Base-by-base conservation (phyloP, 2,113 vertebrate species). In the Sinocyclocheilus anshuiensis region DNA sequence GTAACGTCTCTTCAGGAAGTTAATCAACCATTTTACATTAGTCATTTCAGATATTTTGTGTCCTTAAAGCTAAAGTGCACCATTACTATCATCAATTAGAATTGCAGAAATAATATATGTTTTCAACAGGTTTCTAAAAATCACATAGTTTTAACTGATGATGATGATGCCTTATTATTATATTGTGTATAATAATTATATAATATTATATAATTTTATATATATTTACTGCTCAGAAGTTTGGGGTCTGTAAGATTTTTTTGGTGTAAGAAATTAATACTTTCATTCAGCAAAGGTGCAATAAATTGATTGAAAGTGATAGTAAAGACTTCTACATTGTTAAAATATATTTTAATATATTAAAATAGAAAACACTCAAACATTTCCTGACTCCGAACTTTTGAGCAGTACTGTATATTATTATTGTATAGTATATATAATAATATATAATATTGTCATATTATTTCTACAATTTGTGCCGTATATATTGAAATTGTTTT, bases 1-100 rank as follows among this genome's bases (percentile, higher is more conserved):
- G 50, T 39, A 26, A 59, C 8, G 3, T 71, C 24, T 75, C 69
- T 63, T 81, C n/a, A 57, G 20, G 13, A n/a, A 50, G 63, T 74
- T 81, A 76, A 63, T 63, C 67, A 79, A 65, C 78, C 69, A 63
- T 80, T 86, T 86, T 81, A 29, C 29, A 48, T 81, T 61, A 59
- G 36, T 36, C 79, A 65, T 4, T 42, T 82, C 20, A 45, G 15
- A 16, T 81, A 11, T 61, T 42, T 72, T 75, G 53, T 72, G 13
- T 36, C 11, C 20, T 18, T 15, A 39, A 10, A n/a, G 15, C 16
- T 50, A 45, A 72, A 72, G 36, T 20, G 33, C 15, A 72, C 7
- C 18, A 42, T 20, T 22, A 11, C 4, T 11, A n/a, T 45, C 36
- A 20, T 45, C 42, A 45, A 45, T 74, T 18, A 69, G 42, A 45